These are phyloP conservation scores for Fistularia tabacaria DNA, from an alignment of 2,797 vertebrate species.

Conservation along the genomic window DNA sequence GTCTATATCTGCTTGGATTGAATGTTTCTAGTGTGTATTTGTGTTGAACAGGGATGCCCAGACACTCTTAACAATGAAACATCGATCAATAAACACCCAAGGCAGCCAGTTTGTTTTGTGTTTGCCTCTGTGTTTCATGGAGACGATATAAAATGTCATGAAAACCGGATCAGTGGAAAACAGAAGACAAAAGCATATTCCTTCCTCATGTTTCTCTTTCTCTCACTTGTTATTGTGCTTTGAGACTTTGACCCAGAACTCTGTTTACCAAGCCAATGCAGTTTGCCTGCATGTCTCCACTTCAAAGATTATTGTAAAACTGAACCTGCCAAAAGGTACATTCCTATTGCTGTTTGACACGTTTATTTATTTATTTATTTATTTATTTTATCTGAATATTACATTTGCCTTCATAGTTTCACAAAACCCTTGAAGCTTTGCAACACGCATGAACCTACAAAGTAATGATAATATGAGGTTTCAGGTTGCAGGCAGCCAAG, in stretches of 20 bases:
- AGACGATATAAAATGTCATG: slow-evolving; percentile 34
- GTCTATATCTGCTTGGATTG: background rate
- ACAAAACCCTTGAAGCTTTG: too few species aligned
- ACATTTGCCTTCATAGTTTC: too few species aligned
- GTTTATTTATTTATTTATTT: too few species aligned
- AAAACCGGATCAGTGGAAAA: slow-evolving; percentile 43
- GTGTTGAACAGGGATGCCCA: background rate
- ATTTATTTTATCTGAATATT: too few species aligned
- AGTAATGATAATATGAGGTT: background rate
- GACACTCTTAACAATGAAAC: background rate
- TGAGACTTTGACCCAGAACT: slow-evolving; percentile 68
- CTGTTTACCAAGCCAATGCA: slow-evolving; percentile 50
- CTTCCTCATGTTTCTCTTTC: slow-evolving; percentile 51
- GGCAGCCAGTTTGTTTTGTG: slow-evolving; percentile 14
- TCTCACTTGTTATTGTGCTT: slow-evolving; percentile 41
- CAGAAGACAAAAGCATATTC: slow-evolving; percentile 47
- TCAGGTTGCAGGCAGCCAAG: slow-evolving; percentile 1
- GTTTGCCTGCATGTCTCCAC: slow-evolving; percentile 26
- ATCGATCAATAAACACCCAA: slow-evolving; percentile 28
- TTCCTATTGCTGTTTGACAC: too few species aligned
- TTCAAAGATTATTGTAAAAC: slow-evolving; percentile 22
- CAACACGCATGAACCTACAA: too few species aligned
- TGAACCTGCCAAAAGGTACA: too few species aligned
- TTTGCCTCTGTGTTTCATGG: slow-evolving; percentile 19
- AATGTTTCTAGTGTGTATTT: background rate